Base-by-base conservation (phyloP, 2,888 invertebrate genomes). In the Octonoba sinensis region DNA sequence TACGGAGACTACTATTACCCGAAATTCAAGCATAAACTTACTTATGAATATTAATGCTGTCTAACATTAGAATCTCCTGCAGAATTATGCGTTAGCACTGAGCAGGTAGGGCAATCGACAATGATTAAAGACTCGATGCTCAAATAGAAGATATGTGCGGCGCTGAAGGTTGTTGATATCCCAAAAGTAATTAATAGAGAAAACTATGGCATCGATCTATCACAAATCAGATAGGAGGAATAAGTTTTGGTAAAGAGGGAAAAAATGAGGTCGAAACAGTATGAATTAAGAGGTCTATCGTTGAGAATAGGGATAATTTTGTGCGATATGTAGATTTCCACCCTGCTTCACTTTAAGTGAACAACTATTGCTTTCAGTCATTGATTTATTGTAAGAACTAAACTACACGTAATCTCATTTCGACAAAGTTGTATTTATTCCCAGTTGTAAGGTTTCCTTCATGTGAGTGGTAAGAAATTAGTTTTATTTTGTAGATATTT, bases 1-100 rank as follows among this genome's bases (percentile, higher is more conserved):
- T 57, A 76, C 62, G 46, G 70, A 62, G 15, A 20, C n/a, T n/a
- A 54, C 56, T 70, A 54, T 54, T 36, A 20, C 47, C 47, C 62
- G 47, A 64, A 70, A 70, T 77, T 70, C 56, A 27, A 46, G 54
- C 62, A 77, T 77, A 70, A 70, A 64, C 70, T 70, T 70, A 62
- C 76, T 77, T 70, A 77, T 77, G 76, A 77, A 77, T 77, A 77
- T 77, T 77, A 77, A 77, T 77, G 70, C 56, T 54, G 27, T 70
- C 51, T 46, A 64, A 69, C 54, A 70, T 70, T 64, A 64, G 69
- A 70, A 64, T 44, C 70, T 56, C 56, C 49, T 77, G 24, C 24
- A n/a, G 20, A 70, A 44, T 62, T 36, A 59, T 62, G 70, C 56
- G 67, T 64, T 77, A 67, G 66, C 65, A 51, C 56, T 77, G 44